A percentile compares a stretch with the other conserved stretches of the same genome.
Conservation (phyloP, 2,113 vertebrate genomes). For the Hyla sarda region DNA sequence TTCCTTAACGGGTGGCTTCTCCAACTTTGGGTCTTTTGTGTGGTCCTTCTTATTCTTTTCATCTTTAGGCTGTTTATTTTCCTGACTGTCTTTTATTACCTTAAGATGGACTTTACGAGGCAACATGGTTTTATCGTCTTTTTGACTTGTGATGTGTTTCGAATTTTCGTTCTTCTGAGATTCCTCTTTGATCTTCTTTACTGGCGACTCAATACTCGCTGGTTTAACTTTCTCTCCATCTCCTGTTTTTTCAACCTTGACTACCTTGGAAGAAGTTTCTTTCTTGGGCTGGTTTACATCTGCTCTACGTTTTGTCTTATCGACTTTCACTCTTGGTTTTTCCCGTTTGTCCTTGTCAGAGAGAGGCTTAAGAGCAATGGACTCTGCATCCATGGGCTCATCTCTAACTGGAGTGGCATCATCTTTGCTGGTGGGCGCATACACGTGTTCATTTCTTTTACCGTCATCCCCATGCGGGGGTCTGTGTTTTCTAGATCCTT, state of each 20-base stretch:
- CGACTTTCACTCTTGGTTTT: conserved; percentile 75
- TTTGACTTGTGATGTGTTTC: conserved; percentile 74
- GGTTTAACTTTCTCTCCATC: conserved; percentile 78
- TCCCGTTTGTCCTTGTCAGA: conserved; percentile 83
- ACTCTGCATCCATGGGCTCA: conserved; percentile 92
- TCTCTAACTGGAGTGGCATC: conserved; percentile 95
- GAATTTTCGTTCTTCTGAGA: conserved; percentile 72
- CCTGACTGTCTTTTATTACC: conserved; percentile 76
- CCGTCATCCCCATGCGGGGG: conserved; percentile 73
- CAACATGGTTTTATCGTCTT: conserved; percentile 78
- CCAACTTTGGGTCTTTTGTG: conserved; percentile 73
- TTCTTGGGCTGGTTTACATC: conserved; percentile 78
- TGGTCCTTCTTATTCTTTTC: conserved; percentile 75
- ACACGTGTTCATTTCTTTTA: conserved; percentile 71
- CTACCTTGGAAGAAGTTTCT: conserved; percentile 71
- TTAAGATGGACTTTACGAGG: conserved; percentile 80
- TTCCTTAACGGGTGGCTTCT: conserved; percentile 76
- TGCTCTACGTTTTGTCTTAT: conserved; percentile 85
- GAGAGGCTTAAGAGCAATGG: conserved; percentile 76
- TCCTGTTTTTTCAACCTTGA: conserved; percentile 75
- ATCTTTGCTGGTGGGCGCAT: conserved; percentile 78
- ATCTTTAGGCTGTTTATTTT: conserved; percentile 68
- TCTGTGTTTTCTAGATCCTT: conserved; percentile 73
- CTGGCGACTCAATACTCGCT: conserved; percentile 71
- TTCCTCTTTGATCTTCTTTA: conserved; percentile 83